A percentile compares a stretch with the other conserved stretches of the same genome.
These are phyloP conservation scores for Anoura caudifer DNA, from an alignment of 2,113 vertebrate species.

Conservation along the genomic window DNA sequence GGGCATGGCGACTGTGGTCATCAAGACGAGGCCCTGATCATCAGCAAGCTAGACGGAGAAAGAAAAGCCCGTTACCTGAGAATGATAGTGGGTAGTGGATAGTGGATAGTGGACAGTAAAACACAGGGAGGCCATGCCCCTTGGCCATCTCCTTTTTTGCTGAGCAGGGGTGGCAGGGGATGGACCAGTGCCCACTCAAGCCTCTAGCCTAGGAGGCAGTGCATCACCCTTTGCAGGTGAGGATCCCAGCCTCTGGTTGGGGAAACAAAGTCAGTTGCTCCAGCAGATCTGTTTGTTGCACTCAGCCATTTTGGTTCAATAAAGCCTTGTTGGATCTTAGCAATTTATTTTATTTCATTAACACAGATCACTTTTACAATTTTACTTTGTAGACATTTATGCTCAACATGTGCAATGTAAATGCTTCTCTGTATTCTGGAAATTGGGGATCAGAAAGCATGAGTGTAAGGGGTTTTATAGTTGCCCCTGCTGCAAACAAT, in stretches of 20 bases:
- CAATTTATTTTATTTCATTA: conserved; percentile 19
- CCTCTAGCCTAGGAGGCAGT: too few species aligned
- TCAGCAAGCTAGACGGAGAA: conserved; percentile 87
- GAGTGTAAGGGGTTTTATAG: background rate
- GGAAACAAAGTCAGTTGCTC: background rate
- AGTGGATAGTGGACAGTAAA: too few species aligned
- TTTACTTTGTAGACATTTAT: conserved; percentile 25
- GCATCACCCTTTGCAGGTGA: fast-evolving
- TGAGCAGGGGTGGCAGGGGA: background rate
- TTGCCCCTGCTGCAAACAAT: background rate
- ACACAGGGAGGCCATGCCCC: background rate
- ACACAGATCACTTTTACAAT: background rate
- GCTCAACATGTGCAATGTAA: background rate
- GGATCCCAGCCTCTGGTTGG: fast-evolving
- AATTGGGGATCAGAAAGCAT: conserved; percentile 9
- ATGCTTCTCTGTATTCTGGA: conserved; percentile 4
- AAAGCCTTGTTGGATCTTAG: background rate
- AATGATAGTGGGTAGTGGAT: too few species aligned
- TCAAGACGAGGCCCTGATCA: conserved; percentile 91
- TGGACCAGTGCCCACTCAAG: background rate
- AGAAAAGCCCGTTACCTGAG: conserved; percentile 27
- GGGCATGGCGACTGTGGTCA: conserved; percentile 99
- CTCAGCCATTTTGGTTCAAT: background rate
- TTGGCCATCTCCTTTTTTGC: background rate
- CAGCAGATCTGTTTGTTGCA: background rate